A percentile compares a stretch with the other conserved stretches of the same genome.
These are phyloP conservation scores for Diadophis punctatus DNA, from an alignment of 2,113 vertebrate genomes.

Conservation along the genomic window DNA sequence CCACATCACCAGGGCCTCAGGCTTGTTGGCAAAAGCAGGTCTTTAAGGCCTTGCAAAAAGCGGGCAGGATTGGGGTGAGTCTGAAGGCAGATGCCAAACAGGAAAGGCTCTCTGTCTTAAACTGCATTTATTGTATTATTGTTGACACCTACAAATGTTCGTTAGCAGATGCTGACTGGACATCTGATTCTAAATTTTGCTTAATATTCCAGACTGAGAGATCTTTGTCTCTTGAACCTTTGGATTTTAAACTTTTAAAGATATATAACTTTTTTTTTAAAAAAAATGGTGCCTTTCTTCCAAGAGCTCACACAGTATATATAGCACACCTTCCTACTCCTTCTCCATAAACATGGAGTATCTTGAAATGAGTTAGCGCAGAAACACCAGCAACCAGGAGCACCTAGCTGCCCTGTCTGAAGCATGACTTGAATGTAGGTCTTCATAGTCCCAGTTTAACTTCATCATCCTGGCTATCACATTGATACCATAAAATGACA, in stretches of 20 bases:
- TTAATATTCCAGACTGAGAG: not conserved
- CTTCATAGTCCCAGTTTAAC: not conserved
- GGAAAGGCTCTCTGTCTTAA: not conserved
- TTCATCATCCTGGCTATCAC: not conserved
- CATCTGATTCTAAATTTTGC: not conserved
- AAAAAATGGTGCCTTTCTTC: not conserved
- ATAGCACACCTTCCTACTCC: not conserved
- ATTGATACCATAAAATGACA: not conserved
- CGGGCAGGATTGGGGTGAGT: not conserved
- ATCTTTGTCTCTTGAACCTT: constrained; percentile 9
- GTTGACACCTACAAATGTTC: not conserved
- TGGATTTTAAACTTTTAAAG: not conserved
- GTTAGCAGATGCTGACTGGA: not conserved
- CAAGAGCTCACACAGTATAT: not conserved
- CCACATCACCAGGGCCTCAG: not conserved
- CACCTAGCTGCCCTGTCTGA: not conserved
- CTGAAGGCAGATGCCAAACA: not conserved
- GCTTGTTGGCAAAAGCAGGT: not conserved
- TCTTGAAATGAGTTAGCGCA: not conserved
- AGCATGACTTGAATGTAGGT: not conserved
- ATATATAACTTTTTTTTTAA: not conserved
- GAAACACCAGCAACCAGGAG: not conserved
- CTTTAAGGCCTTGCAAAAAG: not conserved
- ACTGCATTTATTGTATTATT: not conserved
- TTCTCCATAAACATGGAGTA: not conserved